Evolutionary conservation across 2,113 vertebrate species (phyloP), one percentile per base, ranked within the genome.

Genomic region (Corythoichthys haematopterus): DNA sequence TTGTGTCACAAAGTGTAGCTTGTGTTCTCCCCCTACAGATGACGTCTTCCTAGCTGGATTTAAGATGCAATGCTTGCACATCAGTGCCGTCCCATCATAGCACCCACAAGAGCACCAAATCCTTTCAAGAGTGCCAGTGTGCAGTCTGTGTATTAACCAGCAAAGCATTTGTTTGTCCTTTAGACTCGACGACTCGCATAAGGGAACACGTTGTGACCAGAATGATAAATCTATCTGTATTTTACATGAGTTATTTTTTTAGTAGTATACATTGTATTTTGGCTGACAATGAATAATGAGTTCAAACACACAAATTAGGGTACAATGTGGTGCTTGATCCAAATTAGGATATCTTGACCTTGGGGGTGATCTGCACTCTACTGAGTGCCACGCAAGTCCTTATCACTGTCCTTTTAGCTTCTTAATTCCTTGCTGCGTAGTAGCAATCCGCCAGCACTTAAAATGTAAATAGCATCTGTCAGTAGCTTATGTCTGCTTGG

Each of bases 1-100:
- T 38, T 37, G 72, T 84, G 79, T 78, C 73, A 86, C 80, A 85
- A 82, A 81, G 66, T 82, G 78, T 85, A 79, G 68, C 76, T 79
- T 87, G 83, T 89, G 84, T 82, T 80, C 74, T 75, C 45, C 61
- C 74, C 74, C 68, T 10, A 11, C 48, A 83, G 80, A 85, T 87
- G 84, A 83, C 66, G 67, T 78, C 75, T 65, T 79, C 76, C 74
- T 58, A 66, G 63, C 72, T 76, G 67, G 66, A 78, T 78, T 70
- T 84, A 68, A 79, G 68, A 66, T 63, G 2, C 64, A 66, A 43
- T 51, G 73, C 66, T 67, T 76, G 78, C 83, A 37, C 82, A 72
- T 84, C 81, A 37, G 79, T 87, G 80, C 66, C 79, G 78, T 87
- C 75, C 70, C 63, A 56, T 65, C 56, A 12, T 15, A 61, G 69